Conservation (phyloP, 2,888 invertebrate genomes). For the Agonopterix arenella region DNA sequence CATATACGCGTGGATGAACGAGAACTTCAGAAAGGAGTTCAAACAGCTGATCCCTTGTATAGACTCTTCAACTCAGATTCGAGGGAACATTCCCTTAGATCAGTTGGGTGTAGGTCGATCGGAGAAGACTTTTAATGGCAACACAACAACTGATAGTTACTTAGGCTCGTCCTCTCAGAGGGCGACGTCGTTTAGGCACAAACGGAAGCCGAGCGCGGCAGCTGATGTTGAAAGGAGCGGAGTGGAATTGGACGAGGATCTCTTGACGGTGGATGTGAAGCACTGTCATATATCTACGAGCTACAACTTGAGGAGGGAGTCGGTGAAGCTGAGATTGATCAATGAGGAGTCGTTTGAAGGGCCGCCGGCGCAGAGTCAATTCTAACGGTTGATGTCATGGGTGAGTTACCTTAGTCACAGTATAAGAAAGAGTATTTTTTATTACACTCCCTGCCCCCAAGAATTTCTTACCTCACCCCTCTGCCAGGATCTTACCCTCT, state of each 20-base stretch:
- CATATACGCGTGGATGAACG: slow-evolving; percentile 98
- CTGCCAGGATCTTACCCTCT: too few relatives aligned
- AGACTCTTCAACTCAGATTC: slow-evolving; percentile 61
- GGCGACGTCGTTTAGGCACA: slow-evolving; percentile 68
- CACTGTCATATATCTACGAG: slow-evolving; percentile 71
- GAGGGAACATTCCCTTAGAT: slow-evolving; percentile 68
- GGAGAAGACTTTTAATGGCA: slow-evolving; percentile 86
- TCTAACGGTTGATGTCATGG: slow-evolving; percentile 65
- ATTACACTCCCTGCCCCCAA: too few relatives aligned
- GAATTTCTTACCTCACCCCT: too few relatives aligned
- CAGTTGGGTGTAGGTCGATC: slow-evolving; percentile 75
- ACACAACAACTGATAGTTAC: slow-evolving; percentile 82
- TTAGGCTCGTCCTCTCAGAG: slow-evolving; percentile 75
- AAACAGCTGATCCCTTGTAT: slow-evolving; percentile 84
- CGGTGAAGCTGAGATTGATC: slow-evolving; percentile 63
- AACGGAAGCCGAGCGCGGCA: slow-evolving; percentile 77
- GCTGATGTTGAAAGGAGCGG: slow-evolving; percentile 78
- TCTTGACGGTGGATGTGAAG: slow-evolving; percentile 62
- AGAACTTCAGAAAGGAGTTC: slow-evolving; percentile 95
- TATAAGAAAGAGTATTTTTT: too few relatives aligned
- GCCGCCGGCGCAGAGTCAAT: slow-evolving; percentile 62
- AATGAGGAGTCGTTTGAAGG: slow-evolving; percentile 70
- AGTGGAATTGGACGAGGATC: slow-evolving; percentile 63
- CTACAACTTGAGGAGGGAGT: slow-evolving; percentile 64
- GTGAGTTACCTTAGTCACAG: slow-evolving; percentile 29